A percentile compares a stretch with the other conserved stretches of the same genome.
Evolutionary conservation across 2,113 vertebrate genomes (phyloP).

Genomic region (Aythya baeri): DNA sequence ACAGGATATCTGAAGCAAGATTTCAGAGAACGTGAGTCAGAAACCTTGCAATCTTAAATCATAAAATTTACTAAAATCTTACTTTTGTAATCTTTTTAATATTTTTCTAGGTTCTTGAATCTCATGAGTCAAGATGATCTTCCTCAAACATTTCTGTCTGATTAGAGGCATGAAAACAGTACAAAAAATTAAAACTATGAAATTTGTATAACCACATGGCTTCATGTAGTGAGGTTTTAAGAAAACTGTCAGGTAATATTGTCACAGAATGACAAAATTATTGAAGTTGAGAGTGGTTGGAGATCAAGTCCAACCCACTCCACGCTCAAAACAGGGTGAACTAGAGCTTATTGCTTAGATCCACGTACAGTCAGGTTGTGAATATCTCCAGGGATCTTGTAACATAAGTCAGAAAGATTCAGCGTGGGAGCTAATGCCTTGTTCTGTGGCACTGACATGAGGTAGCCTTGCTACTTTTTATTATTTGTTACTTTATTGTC

Average conservation of each 20-base stretch:
- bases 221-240: background rate
- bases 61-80: background rate
- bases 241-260: background rate
- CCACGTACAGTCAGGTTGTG: background rate
- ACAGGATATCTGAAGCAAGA: too few relatives aligned
- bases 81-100: background rate
- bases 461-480: too few relatives aligned
- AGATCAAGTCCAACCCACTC: accelerated
- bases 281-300: background rate
- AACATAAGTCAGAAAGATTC: background rate
- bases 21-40: background rate
- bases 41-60: background rate
- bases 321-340: background rate
- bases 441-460: background rate
- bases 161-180: background rate
- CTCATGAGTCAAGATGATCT: background rate
- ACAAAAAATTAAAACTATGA: background rate
- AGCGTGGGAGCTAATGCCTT: background rate
- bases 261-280: background rate
- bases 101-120: background rate
- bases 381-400: background rate
- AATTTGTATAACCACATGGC: background rate
- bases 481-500: background rate
- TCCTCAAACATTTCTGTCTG: background rate
- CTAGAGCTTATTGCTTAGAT: background rate